Conservation (phyloP, 1,140 invertebrate species). For the Pteromalus puparum region DNA sequence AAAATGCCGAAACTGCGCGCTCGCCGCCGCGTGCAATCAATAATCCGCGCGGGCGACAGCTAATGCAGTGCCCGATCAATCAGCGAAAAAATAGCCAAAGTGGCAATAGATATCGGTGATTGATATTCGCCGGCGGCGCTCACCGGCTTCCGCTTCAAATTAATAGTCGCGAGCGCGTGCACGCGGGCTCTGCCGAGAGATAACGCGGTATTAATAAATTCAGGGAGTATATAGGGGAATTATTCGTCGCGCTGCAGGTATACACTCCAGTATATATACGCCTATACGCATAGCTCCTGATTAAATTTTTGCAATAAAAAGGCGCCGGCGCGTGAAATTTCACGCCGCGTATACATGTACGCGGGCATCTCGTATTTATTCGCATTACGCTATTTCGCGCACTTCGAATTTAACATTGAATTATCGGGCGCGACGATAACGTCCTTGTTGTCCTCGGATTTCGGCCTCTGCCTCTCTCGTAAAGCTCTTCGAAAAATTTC, state of each 20-base stretch:
- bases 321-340: constrained; percentile 25
- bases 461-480: neutral
- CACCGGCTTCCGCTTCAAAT: constrained; percentile 39
- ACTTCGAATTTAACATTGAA: constrained; percentile 30
- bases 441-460: neutral
- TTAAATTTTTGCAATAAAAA: constrained; percentile 40
- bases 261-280: neutral
- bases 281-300: neutral
- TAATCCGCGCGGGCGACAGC: constrained; percentile 19
- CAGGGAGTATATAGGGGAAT: constrained; percentile 10
- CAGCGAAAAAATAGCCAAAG: constrained; percentile 31
- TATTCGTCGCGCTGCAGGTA: neutral
- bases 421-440: neutral
- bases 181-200: neutral
- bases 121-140: constrained; percentile 20
- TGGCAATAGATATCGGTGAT: constrained; percentile 45
- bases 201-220: constrained; percentile 46
- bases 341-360: neutral
- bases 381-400: constrained; percentile 14
- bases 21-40: constrained; percentile 19
- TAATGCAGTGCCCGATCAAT: constrained; percentile 36
- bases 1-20: neutral
- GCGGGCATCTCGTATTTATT: constrained; percentile 37
- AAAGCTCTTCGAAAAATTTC: constrained; percentile 4
- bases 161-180: constrained; percentile 17